Conservation (phyloP, 2,888 invertebrate genomes). For the Sarcophaga caerulescens region DNA sequence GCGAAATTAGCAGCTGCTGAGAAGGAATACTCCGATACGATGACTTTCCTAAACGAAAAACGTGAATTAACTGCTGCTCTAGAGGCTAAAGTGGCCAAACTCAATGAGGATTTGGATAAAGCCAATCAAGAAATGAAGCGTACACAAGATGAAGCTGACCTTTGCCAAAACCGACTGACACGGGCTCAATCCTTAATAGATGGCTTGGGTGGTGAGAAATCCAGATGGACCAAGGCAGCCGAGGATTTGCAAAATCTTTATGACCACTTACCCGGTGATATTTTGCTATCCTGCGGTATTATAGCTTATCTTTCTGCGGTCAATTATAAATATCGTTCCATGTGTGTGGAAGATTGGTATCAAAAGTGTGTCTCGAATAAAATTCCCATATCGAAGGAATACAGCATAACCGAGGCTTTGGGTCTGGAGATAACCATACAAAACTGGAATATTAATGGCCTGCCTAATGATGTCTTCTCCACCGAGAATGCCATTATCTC, state of each 20-base stretch:
- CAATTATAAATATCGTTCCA: constrained; percentile 85
- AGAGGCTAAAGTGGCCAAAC: constrained; percentile 88
- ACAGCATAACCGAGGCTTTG: constrained; percentile 87
- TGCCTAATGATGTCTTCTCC: constrained; percentile 92
- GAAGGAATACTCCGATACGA: constrained; percentile 89
- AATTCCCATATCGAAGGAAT: constrained; percentile 90
- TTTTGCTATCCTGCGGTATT: constrained; percentile 92
- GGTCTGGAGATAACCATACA: constrained; percentile 90
- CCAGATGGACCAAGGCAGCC: constrained; percentile 91
- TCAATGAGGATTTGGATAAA: constrained; percentile 86
- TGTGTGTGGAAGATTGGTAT: constrained; percentile 87
- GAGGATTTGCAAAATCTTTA: constrained; percentile 87
- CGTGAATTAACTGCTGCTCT: constrained; percentile 88
- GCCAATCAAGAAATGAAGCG: constrained; percentile 91
- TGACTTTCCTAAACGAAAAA: constrained; percentile 92
- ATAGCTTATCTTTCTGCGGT: constrained; percentile 95
- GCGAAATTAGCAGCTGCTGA: constrained; percentile 90
- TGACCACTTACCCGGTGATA: constrained; percentile 93
- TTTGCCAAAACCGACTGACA: constrained; percentile 91
- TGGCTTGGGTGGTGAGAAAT: constrained; percentile 93
- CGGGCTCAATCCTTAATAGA: constrained; percentile 94
- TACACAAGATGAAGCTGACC: constrained; percentile 89
- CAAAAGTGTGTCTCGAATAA: constrained; percentile 84
- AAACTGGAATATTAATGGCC: constrained; percentile 91
- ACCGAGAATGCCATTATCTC: constrained; percentile 94